Evolutionary conservation across 2,797 vertebrate genomes (phyloP), one percentile per base, ranked within the genome.

Genomic region (Trachops cirrhosus): DNA sequence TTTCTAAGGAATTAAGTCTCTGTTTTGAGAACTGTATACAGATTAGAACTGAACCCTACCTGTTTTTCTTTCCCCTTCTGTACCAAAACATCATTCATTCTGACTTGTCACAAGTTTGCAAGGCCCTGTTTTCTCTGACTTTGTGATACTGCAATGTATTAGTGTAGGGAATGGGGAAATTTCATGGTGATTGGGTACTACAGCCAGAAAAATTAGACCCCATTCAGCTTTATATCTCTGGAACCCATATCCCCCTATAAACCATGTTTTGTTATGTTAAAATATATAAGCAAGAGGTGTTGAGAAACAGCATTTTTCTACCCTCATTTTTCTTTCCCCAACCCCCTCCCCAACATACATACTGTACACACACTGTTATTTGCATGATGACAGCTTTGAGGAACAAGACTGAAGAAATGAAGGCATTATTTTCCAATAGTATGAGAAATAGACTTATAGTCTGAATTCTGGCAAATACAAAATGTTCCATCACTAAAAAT

Each of bases 321-420:
- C 15, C 8, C 15, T 78, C 67, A 77, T 48, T 82, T 86, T 86
- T 96, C 64, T 86, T 22, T 54, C 12, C 19, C 5, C 1, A 34
- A 4, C 22, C 59, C 18, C 18, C 21, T 3, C 37, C 5, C 8
- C 15, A 32, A 44, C 39, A 34, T 4, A 50, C n/a, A 78, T 14
- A 78, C 21, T n/a, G 52, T 26, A 75, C 2, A 68, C 15, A 59
- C 41, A 83, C 3, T 78, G 26, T 86, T 67, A 86, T 34, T 84
- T 93, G 73, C 32, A 80, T n/a, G 37, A 77, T 57, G 26, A 80
- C 54, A 84, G 44, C 48, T 79, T 68, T 80, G 22, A 86, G 32
- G 86, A 95, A 77, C 3, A 54, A 87, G 41, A 12, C 74, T 75
- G n/a, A 95, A 95, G n/a, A 92, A 64, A 82, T 79, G 16, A 92